These are phyloP conservation scores for Oceanites oceanicus DNA, from an alignment of 2,113 vertebrate genomes.

Conservation along the genomic window DNA sequence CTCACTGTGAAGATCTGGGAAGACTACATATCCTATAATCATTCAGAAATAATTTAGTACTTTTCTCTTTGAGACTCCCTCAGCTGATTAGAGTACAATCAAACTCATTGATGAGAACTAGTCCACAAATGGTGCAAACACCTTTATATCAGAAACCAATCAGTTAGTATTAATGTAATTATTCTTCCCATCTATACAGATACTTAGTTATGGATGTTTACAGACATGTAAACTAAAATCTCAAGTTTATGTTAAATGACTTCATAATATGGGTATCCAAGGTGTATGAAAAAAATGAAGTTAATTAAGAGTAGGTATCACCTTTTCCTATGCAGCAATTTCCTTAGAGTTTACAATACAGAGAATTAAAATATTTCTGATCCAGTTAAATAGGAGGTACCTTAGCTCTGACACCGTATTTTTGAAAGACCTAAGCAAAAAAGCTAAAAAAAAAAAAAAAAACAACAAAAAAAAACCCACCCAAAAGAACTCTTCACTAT, in stretches of 20 bases:
- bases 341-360: not conserved
- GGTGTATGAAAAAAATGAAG: not conserved
- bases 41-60: not conserved
- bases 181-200: not conserved
- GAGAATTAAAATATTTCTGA: not conserved
- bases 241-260: not conserved
- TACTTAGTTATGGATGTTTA: not conserved
- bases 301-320: not conserved
- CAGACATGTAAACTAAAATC: not conserved
- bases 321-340: not conserved
- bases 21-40: not conserved
- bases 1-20: not conserved
- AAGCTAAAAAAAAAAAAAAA: not conserved
- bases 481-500: not conserved
- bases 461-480: too few relatives aligned
- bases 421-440: not conserved
- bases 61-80: not conserved
- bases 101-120: not conserved
- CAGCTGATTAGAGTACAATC: not conserved
- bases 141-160: not conserved
- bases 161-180: too few relatives aligned
- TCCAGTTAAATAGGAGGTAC: not conserved
- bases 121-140: not conserved
- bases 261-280: not conserved
- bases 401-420: not conserved